Evolutionary conservation across 2,113 vertebrate genomes (phyloP), one percentile per base, ranked within the genome.

Genomic region (Macrotus californicus): DNA sequence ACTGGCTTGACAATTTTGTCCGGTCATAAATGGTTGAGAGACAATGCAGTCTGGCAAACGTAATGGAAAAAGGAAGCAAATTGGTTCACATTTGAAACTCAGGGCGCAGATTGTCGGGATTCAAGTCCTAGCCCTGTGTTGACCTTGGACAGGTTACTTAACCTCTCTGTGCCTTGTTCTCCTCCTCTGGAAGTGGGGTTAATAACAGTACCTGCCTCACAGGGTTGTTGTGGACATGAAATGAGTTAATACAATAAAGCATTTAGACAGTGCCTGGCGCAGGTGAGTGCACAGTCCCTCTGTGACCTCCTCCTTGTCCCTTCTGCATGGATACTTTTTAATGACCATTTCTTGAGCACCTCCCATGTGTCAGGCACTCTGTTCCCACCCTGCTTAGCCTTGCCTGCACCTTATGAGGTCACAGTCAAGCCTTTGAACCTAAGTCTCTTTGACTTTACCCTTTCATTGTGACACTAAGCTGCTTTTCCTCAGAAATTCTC

Each of bases 1-100:
- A 73, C 83, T 81, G 91, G 94, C 94, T 92, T 75, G 81, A 91
- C 61, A 52, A 16, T 86, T 89, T 67, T 69, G 61, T 64, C 81
- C 82, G 69, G 77, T 92, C 34, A 36, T 89, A 76, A 83, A 66
- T n/a, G 80, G 46, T 54, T 93, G 61, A 29, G 15, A 89, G 52
- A 64, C 50, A 76, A 22, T 11, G 75, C 3, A 0, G 34, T 11
- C 14, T 21, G 43, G 64, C 6, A 0, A 29, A 12, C 6, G 12
- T 75, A 36, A 70, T 14, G 59, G 69, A 34, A 83, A 73, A 91
- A 89, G 79, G 21, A 24, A 52, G 59, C 34, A 12, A n/a, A 67
- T 46, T 36, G 69, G 34, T 21, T 76, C 22, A 11, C 59, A 19
- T 59, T 48, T 52, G 79, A 26, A 29, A 89, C 31, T 72, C 31